Evolutionary conservation across 37 sponge, comb jelly and placozoan genomes (phyloP), one percentile per base, ranked within the genome.

Genomic region (Halisarca cf. caerulea): DNA sequence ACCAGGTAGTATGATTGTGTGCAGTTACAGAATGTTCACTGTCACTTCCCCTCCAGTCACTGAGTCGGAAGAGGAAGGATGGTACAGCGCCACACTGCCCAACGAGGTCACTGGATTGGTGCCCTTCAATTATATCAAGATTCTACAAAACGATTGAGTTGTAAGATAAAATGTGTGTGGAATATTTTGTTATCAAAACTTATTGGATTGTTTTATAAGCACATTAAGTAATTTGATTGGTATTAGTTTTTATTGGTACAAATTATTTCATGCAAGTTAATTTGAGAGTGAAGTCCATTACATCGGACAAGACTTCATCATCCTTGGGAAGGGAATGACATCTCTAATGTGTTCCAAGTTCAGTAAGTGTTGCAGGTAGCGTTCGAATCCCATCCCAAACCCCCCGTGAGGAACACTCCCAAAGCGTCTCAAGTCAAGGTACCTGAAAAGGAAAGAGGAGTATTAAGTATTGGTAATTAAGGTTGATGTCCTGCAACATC

Each of bases 351-450:
- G 66, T 24, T 80, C 85, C 47, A 90, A 36, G 44, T 92, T 95
- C 66, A 92, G 36, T 45, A 94, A 55, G 5, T 81, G 86, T 73
- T 94, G 95, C 11, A 97, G 58, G 35, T 89, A 78, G 6, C 97
- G 80, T 60, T 97, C 97, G 86, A 97, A 97, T 21, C 97, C 97
- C 35, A 97, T 86, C 28, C 97, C 97, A 84, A 97, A 97, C 24
- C 97, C 97, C 27, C 97, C 97, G 58, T 95, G 95, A 6, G 93
- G 92, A 33, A 97, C 85, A 21, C 89, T 90, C 27, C 97, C 97
- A 95, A 90, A 97, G 39, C 84, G 24, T 6, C 94, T 44, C 59
- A 97, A 68, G 61, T 97, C 97, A 45, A 94, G 23, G 69, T 97
- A 97, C 97, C 97, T 94, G 42, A 17, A 58, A 2, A 14, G 32